phyloP scores from a whole-genome alignment of 2,888 invertebrate genomes.

The Acanthosepion pharaonis region DNA sequence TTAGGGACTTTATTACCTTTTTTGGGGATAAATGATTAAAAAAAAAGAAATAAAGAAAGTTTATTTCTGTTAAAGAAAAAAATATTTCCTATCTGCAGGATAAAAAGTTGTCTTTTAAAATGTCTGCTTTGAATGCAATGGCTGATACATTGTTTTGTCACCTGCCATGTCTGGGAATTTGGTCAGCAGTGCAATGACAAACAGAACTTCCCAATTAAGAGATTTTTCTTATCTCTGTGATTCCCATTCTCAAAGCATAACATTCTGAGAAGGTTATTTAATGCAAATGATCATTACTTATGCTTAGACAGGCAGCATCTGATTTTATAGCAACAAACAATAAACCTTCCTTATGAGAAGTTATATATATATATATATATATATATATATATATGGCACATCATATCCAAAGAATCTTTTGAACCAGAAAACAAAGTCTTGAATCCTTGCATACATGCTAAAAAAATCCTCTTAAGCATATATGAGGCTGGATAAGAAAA shows the following conservation, averaged over 20 bases:
- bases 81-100: background rate
- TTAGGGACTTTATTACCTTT: no score
- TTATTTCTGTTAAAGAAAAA: background rate
- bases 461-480: no score
- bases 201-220: background rate
- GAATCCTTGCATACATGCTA: no score
- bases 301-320: background rate
- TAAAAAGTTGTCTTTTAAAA: background rate
- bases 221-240: background rate
- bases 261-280: background rate
- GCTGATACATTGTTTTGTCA: background rate
- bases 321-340: background rate
- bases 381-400: no score
- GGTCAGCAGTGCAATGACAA: background rate
- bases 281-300: background rate
- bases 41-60: no score
- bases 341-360: no score
- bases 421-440: no score
- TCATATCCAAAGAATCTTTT: no score
- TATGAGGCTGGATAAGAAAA: no score
- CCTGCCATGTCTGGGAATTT: background rate
- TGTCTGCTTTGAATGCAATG: background rate
- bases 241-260: background rate
- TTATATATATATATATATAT: no score
- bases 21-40: no score